phyloP scores from a whole-genome alignment of 1,140 invertebrate species.

The Marisa cornuarietis region DNA sequence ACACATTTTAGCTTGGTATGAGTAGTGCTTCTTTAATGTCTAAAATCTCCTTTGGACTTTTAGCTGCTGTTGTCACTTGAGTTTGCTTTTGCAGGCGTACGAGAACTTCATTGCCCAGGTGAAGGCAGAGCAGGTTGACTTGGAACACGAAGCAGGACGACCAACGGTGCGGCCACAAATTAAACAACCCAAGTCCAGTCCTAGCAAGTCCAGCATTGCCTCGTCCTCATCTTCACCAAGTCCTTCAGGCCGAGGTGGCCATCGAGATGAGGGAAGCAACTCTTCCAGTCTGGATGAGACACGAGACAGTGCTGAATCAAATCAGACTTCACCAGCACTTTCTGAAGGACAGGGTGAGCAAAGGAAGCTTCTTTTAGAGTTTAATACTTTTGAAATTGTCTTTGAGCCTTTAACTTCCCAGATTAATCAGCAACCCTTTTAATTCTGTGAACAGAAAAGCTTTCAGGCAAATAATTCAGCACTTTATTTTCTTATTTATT shows the following conservation, averaged over 20 bases:
- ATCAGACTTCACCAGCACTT: slow-evolving; percentile 37
- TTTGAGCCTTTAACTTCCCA: no score
- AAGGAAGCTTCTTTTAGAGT: no score
- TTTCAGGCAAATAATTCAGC: no score
- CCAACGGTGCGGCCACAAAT: slow-evolving; percentile 67
- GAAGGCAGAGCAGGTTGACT: slow-evolving; percentile 65
- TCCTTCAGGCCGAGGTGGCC: neutral
- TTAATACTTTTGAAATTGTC: no score
- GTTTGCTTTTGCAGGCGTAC: slow-evolving; percentile 62
- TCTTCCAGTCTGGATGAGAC: slow-evolving; percentile 43
- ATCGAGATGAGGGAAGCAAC: slow-evolving; percentile 17
- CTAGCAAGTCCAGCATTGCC: neutral
- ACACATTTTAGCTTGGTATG: no score
- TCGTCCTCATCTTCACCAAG: neutral
- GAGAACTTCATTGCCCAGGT: slow-evolving; percentile 68
- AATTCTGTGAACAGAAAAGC: no score
- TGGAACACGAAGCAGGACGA: slow-evolving; percentile 52
- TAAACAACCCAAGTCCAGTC: slow-evolving; percentile 63
- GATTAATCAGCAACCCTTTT: no score
- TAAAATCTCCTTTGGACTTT: slow-evolving; percentile 21
- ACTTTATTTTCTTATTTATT: no score
- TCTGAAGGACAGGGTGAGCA: slow-evolving; percentile 10
- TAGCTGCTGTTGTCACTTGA: neutral
- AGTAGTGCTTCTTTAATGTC: neutral
- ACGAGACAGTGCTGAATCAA: slow-evolving; percentile 37